Percentiles rank a stretch among this genome's conserved stretches.
These are phyloP conservation scores for silkworm (Bombyx mori) DNA, from an alignment of 1,140 invertebrate genomes.

Conservation along the genomic window ASM3026992v2 NC_085110.1:2086001-2086500, in stretches of 20 bases:
- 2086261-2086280: conserved; percentile 39
- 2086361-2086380: too few species aligned
- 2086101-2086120: conserved; percentile 19
- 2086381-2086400: not conserved
- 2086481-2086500: too few species aligned
- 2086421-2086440: too few species aligned
- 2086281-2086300: conserved; percentile 22
- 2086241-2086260: conserved; percentile 41
- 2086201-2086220: conserved; percentile 25
- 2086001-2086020: too few species aligned
- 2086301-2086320: conserved; percentile 29
- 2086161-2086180: conserved; percentile 19
- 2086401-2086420: not conserved
- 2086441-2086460: too few species aligned
- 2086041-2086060: too few species aligned
- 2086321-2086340: conserved; percentile 7
- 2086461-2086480: too few species aligned
- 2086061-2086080: too few species aligned
- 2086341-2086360: too few species aligned
- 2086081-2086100: not conserved
- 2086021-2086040: too few species aligned
- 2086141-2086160: conserved; percentile 39
- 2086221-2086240: conserved; percentile 23
- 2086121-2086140: conserved; percentile 28
- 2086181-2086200: conserved; percentile 29